Conservation (phyloP, 2,888 invertebrate species). For the Lydus trimaculatus region DNA sequence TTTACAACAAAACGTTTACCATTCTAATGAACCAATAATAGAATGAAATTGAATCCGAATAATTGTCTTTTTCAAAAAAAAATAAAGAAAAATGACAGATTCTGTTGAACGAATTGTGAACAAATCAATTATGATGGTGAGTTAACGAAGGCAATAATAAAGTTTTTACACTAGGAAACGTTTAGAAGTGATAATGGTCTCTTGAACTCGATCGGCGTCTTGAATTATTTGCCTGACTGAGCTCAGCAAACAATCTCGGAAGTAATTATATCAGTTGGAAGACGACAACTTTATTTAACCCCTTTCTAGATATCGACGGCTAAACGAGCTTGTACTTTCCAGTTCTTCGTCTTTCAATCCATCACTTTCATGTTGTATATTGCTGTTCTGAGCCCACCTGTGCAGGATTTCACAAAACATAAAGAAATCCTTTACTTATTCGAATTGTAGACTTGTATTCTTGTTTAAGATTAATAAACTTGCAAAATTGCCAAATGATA, state of each 20-base stretch:
- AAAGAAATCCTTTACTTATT: background rate
- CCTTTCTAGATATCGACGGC: slow-evolving; percentile 14
- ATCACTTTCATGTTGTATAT: slow-evolving; percentile 37
- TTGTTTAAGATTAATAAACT: slow-evolving; percentile 2
- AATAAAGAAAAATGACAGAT: background rate
- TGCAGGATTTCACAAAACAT: slow-evolving; percentile 11
- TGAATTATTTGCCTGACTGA: slow-evolving; percentile 51
- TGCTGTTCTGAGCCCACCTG: slow-evolving; percentile 39
- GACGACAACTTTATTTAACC: slow-evolving; percentile 38
- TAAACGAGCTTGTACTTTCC: background rate
- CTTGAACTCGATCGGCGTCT: slow-evolving; percentile 47
- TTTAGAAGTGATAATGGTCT: slow-evolving; percentile 44
- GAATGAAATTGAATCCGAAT: background rate
- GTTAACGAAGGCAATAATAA: slow-evolving; percentile 37
- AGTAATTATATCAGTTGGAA: slow-evolving; percentile 47
- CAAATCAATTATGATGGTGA: slow-evolving; percentile 34
- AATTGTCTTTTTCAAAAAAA: background rate
- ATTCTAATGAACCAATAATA: background rate
- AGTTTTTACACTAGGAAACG: slow-evolving; percentile 35
- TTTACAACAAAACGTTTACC: background rate
- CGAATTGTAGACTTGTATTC: background rate
- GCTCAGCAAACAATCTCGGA: slow-evolving; percentile 49
- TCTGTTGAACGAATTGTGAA: background rate
- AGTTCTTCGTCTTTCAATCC: slow-evolving; percentile 23
- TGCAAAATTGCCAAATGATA: background rate